phyloP scores from a whole-genome alignment of 2,888 invertebrate genomes.

The Ditula angustiorana region DNA sequence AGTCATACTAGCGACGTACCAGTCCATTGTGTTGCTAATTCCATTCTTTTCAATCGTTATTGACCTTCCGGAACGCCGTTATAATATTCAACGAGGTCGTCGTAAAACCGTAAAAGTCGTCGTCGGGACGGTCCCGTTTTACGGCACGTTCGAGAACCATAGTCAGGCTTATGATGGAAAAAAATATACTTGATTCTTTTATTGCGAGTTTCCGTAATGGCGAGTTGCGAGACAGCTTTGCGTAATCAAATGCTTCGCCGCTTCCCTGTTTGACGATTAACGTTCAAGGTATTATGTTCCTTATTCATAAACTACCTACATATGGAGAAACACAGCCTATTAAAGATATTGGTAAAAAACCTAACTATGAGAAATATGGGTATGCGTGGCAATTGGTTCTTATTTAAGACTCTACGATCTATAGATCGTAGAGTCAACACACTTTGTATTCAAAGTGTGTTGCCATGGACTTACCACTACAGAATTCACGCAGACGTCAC shows the following conservation, averaged over 20 bases:
- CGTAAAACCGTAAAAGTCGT: constrained; percentile 42
- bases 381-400: no score
- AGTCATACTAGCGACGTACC: constrained; percentile 67
- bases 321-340: no score
- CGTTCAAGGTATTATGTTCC: neutral
- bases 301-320: no score
- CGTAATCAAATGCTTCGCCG: constrained; percentile 20
- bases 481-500: no score
- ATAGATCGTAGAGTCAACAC: no score
- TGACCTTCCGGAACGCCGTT: constrained; percentile 52
- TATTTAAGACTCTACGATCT: no score
- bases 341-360: no score
- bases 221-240: constrained; percentile 5
- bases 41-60: constrained; percentile 63
- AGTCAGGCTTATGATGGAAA: constrained; percentile 25
- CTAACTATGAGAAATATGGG: no score
- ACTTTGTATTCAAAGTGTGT: no score
- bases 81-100: constrained; percentile 55
- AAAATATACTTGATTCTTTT: constrained; percentile 26
- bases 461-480: no score
- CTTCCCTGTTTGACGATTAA: neutral
- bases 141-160: constrained; percentile 31
- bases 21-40: constrained; percentile 74
- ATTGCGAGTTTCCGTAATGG: constrained; percentile 19
- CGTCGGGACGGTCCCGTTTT: constrained; percentile 28